Evolutionary conservation across 35 echinoderm and acorn worm genomes (phyloP), one percentile per base, ranked within the genome.

Genomic region (Ophiothrix spiculata): DNA sequence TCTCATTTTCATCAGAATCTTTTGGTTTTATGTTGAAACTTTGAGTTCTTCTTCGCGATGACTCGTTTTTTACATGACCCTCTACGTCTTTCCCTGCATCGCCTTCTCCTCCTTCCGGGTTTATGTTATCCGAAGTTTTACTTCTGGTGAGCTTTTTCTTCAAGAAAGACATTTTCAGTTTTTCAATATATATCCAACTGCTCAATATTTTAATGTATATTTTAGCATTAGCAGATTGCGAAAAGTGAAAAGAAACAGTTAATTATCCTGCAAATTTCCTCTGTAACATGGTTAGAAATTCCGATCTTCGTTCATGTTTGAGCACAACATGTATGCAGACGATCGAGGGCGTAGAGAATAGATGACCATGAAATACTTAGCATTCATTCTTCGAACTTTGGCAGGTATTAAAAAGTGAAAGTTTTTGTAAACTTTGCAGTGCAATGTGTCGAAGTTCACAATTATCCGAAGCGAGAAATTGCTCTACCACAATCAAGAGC

Each of bases 111-210:
- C 42, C 45, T 88, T 80, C 54, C 81, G 76, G 15, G 54, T 56
- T 21, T 80, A 56, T 54, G 69, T 81, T 21, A 35, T 88, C 31
- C 16, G 78, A 56, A 17, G 80, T 39, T 38, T 80, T 89, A 25
- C 41, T 89, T 31, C 80, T 78, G 42, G 63, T 89, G 4, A 56
- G 46, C 38, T 75, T 83, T 39, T 74, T 89, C 64, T 89, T 89
- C n/a, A 89, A 74, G 79, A 89, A 89, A 1, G 87, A 89, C 87
- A 89, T 89, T 32, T 49, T 49, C 42, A 49, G 42, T 49, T 49
- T 6, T 49, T 10, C 42, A 19, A 19, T 49, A 19, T 10, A 49
- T 10, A 49, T 19, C 6, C 19, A 6, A 6, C 42, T 6, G 42
- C 6, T 10, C 6, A 49, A n/a, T n/a, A n/a, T n/a, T n/a, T n/a